Conservation (phyloP, 2,888 invertebrate genomes). For the Metopia argyrocephala region DNA sequence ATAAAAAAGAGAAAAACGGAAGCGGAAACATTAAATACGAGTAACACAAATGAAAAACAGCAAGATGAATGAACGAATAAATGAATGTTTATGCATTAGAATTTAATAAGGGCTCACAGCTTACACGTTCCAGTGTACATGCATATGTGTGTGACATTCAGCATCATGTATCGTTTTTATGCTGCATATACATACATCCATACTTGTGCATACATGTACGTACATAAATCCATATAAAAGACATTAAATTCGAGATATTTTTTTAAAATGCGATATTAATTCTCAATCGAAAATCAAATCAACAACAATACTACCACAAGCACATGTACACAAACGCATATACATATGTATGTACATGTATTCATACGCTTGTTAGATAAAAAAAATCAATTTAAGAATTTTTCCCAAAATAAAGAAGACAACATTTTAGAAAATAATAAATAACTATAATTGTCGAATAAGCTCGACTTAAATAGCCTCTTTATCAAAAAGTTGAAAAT, state of each 20-base stretch:
- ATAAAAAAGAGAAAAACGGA: slow-evolving; percentile 46
- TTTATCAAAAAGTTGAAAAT: no score
- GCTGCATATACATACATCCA: not conserved
- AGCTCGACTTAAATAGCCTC: no score
- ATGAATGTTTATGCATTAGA: slow-evolving; percentile 3
- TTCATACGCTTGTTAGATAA: not conserved
- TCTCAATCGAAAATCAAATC: slow-evolving; percentile 69
- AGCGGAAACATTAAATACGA: slow-evolving; percentile 67
- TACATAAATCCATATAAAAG: not conserved
- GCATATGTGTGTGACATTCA: slow-evolving; percentile 10
- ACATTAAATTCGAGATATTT: slow-evolving; percentile 41
- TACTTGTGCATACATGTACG: not conserved
- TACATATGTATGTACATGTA: not conserved
- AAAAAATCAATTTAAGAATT: slow-evolving; percentile 17
- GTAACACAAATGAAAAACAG: slow-evolving; percentile 59
- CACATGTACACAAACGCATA: not conserved
- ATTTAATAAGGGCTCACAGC: not conserved
- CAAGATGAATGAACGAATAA: slow-evolving; percentile 18
- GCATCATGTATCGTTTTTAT: slow-evolving; percentile 28
- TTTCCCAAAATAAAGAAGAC: not conserved
- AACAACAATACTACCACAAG: slow-evolving; percentile 19
- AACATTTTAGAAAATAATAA: no score
- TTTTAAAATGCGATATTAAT: slow-evolving; percentile 66
- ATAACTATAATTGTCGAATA: no score
- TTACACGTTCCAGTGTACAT: slow-evolving; percentile 12